Conservation (phyloP, 2,888 invertebrate genomes). For the Trissolcus japonicus region DNA sequence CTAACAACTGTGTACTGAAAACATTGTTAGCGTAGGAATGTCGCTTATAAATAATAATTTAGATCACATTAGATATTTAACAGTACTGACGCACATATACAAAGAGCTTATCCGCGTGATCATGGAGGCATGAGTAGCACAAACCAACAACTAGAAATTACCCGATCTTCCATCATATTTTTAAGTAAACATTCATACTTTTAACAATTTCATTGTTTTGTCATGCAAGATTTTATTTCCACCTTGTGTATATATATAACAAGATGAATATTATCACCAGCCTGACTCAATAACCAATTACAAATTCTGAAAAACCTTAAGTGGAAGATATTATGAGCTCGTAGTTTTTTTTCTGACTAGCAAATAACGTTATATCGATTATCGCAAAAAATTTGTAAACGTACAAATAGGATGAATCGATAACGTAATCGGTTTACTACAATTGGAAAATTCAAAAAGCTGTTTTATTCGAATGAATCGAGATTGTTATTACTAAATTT, state of each 20-base stretch:
- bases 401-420: too few species aligned
- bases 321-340: too few species aligned
- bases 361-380: too few species aligned
- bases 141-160: constrained; percentile 12
- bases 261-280: constrained; percentile 9
- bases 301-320: neutral
- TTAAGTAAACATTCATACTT: too few species aligned
- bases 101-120: constrained; percentile 27
- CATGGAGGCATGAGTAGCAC: constrained; percentile 27
- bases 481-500: too few species aligned
- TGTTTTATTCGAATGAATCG: too few species aligned
- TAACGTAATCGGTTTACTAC: too few species aligned
- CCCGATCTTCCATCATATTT: neutral
- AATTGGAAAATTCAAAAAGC: too few species aligned
- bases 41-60: constrained; percentile 21
- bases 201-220: too few species aligned
- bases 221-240: too few species aligned
- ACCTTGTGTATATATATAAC: neutral
- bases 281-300: neutral
- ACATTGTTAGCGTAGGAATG: constrained; percentile 9
- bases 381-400: too few species aligned
- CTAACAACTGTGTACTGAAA: constrained; percentile 9
- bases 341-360: too few species aligned
- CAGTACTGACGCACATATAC: constrained; percentile 6
- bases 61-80: constrained; percentile 27